Percentiles rank a stretch among this genome's conserved stretches.
These are phyloP conservation scores for Gisinianus flammeolus DNA, from an alignment of 2,888 invertebrate species.

Conservation along the genomic window DNA sequence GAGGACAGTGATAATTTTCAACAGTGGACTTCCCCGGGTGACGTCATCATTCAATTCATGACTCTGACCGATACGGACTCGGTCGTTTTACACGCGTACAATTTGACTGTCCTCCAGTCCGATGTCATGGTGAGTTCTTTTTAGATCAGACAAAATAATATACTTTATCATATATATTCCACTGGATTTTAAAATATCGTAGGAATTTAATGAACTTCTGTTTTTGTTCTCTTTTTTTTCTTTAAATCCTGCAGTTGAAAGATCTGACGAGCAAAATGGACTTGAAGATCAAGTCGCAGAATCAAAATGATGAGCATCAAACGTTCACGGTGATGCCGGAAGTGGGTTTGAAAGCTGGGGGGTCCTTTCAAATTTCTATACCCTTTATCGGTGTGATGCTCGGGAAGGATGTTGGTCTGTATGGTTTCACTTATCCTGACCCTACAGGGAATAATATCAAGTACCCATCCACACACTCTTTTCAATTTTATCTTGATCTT, in stretches of 20 bases:
- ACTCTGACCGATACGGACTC: neutral
- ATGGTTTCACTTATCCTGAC: slow-evolving; percentile 20
- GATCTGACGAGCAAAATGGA: too few relatives aligned
- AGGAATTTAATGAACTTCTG: too few relatives aligned
- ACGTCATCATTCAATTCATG: neutral
- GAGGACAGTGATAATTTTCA: neutral
- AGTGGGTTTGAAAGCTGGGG: neutral
- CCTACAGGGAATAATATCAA: neutral
- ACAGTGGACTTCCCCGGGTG: neutral
- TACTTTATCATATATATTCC: too few relatives aligned
- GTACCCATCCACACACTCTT: neutral
- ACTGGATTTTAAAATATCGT: too few relatives aligned
- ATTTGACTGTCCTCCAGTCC: neutral
- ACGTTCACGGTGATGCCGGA: slow-evolving; percentile 1
- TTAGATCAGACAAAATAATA: too few relatives aligned
- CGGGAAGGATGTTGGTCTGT: slow-evolving; percentile 9
- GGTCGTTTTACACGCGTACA: slow-evolving; percentile 14
- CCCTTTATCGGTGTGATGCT: slow-evolving; percentile 8
- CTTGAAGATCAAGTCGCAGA: neutral
- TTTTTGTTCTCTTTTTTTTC: neutral
- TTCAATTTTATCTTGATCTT: too few relatives aligned
- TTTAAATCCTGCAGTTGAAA: too few relatives aligned
- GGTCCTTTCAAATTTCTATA: neutral
- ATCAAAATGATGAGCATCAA: neutral
- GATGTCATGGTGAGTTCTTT: neutral